Evolutionary conservation across 2,113 vertebrate species (phyloP).

Genomic region (Xyrauchen texanus): DNA sequence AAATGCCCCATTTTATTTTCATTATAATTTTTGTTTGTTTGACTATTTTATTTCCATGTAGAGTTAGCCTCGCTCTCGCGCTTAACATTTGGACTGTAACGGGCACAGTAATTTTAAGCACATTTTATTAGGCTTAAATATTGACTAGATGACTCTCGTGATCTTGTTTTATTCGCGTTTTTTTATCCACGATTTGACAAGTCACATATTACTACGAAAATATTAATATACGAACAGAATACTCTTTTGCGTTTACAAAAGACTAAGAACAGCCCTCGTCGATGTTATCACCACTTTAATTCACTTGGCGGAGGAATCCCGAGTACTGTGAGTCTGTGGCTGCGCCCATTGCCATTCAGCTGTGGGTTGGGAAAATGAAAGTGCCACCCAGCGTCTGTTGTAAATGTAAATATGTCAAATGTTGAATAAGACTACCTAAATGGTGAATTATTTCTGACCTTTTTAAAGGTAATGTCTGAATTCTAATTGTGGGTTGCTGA

Average conservation of each 20-base stretch:
- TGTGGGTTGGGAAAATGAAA: not conserved
- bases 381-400: not conserved
- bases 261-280: not conserved
- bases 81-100: not conserved
- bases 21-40: too few species aligned
- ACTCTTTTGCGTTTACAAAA: not conserved
- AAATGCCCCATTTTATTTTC: too few species aligned
- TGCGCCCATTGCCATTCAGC: slow-evolving; percentile 39
- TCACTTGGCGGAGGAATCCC: slow-evolving; percentile 44
- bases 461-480: not conserved
- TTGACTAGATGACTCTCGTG: not conserved
- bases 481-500: not conserved
- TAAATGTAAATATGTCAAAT: too few species aligned
- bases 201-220: not conserved
- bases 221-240: not conserved
- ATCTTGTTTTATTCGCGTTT: not conserved
- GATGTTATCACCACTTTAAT: not conserved
- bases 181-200: not conserved
- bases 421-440: not conserved
- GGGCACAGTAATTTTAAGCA: not conserved
- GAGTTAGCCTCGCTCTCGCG: not conserved
- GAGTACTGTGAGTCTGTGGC: not conserved
- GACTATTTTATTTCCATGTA: not conserved
- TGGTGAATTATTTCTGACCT: not conserved
- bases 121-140: not conserved